Percentiles rank a stretch among this genome's conserved stretches.
phyloP scores from a whole-genome alignment of 2,797 vertebrate species.

The Capromys pilorides region DNA sequence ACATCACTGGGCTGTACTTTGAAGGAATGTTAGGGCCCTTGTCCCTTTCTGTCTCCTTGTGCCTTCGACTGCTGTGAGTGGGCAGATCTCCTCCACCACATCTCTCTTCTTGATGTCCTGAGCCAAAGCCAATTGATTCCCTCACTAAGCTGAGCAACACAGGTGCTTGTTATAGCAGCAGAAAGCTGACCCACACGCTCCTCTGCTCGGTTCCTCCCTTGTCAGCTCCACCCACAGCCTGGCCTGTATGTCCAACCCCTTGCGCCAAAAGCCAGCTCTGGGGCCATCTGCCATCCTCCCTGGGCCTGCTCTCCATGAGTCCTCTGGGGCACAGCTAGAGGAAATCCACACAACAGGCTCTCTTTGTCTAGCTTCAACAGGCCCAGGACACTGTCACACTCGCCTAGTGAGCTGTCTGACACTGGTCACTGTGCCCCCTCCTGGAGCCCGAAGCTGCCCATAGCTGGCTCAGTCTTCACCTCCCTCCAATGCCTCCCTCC shows the following conservation, averaged over 20 bases:
- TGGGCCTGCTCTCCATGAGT: not conserved
- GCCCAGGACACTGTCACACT: not conserved
- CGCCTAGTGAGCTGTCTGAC: not conserved
- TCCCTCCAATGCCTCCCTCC: not conserved
- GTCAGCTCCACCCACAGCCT: not conserved
- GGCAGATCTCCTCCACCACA: too few relatives aligned
- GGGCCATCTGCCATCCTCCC: not conserved
- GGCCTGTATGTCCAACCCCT: not conserved
- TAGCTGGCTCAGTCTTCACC: rapidly evolving
- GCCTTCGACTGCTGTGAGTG: too few relatives aligned
- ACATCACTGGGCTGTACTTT: too few relatives aligned
- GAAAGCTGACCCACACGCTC: not conserved
- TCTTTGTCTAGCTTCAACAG: not conserved
- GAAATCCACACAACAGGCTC: not conserved
- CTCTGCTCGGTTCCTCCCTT: not conserved
- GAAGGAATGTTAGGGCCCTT: too few relatives aligned
- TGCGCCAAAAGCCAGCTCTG: not conserved
- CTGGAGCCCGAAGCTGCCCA: too few relatives aligned
- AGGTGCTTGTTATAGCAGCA: too few relatives aligned
- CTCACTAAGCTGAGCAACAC: too few relatives aligned
- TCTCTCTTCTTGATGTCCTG: not conserved
- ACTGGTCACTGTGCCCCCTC: rapidly evolving
- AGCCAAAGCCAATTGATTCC: not conserved
- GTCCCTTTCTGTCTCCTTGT: not conserved
- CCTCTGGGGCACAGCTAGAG: not conserved